Evolutionary conservation across 2,113 vertebrate species (phyloP), one percentile per base, ranked within the genome.

Genomic region (Gymnogyps californianus): DNA sequence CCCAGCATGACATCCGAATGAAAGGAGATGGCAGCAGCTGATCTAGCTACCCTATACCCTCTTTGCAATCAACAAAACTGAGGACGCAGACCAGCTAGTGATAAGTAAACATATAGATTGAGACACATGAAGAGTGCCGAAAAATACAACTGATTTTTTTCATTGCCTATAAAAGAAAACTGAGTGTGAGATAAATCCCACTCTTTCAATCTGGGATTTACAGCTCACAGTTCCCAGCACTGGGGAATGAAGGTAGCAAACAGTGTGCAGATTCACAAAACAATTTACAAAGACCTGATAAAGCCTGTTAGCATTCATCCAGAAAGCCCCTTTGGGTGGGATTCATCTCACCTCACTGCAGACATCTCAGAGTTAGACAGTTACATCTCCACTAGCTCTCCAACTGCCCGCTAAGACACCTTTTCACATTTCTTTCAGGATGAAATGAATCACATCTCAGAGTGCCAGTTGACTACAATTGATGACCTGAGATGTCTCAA

Each of bases 121-220:
- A 46, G 8, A 28, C 12, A 57, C 6, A 7, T 2, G 7, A 46
- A 67, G 10, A 32, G 6, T 16, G 28, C 1, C 0, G 2, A 64
- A 71, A 79, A 44, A 44, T 4, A 3, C 10, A 31, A 47, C 16
- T 26, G 4, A 9, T 34, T 61, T 69, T 92, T 65, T 44, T 40
- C 21, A 25, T 7, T 69, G 26, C 31, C 16, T 64, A 4, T 40
- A 13, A 69, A 61, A 55, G 14, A 52, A 88, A 66, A 80, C 2
- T 61, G 25, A 32, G 7, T 0, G 0, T 59, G 47, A 67, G 38
- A 36, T 13, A 83, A 83, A 79, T 42, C 29, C 16, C 8, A 36
- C 18, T 47, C 65, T 26, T 80, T 89, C 40, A 34, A 3, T 54
- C n/a, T 57, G 20, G 24, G 21, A n/a, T 89, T 87, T 64, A 54